These are phyloP conservation scores for Stylophora pistillata DNA, from an alignment of 64 coral and sea anemone species.

Conservation along the genomic window DNA sequence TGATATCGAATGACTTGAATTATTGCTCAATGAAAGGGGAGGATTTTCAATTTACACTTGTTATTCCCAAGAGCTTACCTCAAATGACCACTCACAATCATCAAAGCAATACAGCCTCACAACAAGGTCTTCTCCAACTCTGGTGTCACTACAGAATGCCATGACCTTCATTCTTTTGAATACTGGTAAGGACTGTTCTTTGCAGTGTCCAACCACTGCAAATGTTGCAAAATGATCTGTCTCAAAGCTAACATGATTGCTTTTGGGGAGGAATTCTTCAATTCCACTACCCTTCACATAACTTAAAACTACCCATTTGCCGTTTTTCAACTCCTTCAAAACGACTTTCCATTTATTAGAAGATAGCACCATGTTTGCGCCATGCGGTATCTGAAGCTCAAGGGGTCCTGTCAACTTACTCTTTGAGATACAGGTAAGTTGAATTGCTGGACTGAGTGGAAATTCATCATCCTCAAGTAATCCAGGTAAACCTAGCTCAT, in stretches of 20 bases:
- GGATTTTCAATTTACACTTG: not conserved
- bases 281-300: not conserved
- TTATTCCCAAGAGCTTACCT: conserved; percentile 11
- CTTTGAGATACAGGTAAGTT: not conserved
- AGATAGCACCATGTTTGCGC: conserved; percentile 13
- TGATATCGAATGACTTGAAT: too few relatives aligned
- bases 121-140: conserved; percentile 10
- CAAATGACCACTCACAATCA: conserved; percentile 36
- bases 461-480: conserved; percentile 9
- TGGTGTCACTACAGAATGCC: conserved; percentile 1
- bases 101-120: conserved; percentile 37
- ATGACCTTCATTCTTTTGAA: conserved; percentile 53
- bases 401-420: not conserved
- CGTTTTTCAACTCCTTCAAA: not conserved
- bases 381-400: conserved; percentile 43
- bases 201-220: conserved; percentile 46
- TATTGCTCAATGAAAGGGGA: too few relatives aligned
- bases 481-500: not conserved
- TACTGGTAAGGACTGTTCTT: not conserved
- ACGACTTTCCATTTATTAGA: conserved; percentile 27
- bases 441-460: conserved; percentile 17
- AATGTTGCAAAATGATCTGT: conserved; percentile 33
- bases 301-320: not conserved
- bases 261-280: not conserved
- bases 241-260: conserved; percentile 33